Percentiles rank a stretch among this genome's conserved stretches.
phyloP scores from a whole-genome alignment of 2,888 invertebrate species.

The Morpho deidamia region DNA sequence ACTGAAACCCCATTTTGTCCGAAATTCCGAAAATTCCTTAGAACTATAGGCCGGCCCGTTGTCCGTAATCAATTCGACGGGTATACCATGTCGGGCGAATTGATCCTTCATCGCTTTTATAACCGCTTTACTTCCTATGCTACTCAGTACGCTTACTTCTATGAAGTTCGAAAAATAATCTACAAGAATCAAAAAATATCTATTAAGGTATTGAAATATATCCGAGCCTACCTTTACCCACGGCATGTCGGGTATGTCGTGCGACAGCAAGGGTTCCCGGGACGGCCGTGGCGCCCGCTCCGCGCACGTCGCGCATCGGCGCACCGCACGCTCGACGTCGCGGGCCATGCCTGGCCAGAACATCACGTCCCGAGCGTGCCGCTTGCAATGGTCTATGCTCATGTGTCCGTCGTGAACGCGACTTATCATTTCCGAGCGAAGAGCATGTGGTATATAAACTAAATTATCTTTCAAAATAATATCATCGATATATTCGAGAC shows the following conservation, averaged over 20 bases:
- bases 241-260: slow-evolving; percentile 13
- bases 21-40: slow-evolving; percentile 19
- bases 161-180: slow-evolving; percentile 27
- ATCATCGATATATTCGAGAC: slow-evolving; percentile 22
- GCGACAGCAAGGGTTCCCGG: slow-evolving; percentile 22
- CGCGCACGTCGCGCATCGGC: slow-evolving; percentile 23
- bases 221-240: slow-evolving; percentile 25
- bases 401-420: slow-evolving; percentile 32
- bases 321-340: slow-evolving; percentile 27
- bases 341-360: slow-evolving; percentile 32
- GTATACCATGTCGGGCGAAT: slow-evolving; percentile 23
- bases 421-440: slow-evolving; percentile 26
- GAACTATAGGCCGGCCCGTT: slow-evolving; percentile 22
- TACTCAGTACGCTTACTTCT: slow-evolving; percentile 13
- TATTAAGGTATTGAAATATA: slow-evolving; percentile 20
- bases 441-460: slow-evolving; percentile 25
- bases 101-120: slow-evolving; percentile 19
- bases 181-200: slow-evolving; percentile 22
- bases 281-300: slow-evolving; percentile 15
- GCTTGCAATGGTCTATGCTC: slow-evolving; percentile 31
- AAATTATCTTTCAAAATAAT: slow-evolving; percentile 26
- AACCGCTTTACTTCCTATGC: slow-evolving; percentile 5
- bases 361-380: slow-evolving; percentile 31
- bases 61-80: slow-evolving; percentile 23
- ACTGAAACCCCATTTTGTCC: slow-evolving; percentile 11